Evolutionary conservation across 2,797 vertebrate genomes (phyloP), one percentile per base, ranked within the genome.

Genomic region (Myioborus miniatus): DNA sequence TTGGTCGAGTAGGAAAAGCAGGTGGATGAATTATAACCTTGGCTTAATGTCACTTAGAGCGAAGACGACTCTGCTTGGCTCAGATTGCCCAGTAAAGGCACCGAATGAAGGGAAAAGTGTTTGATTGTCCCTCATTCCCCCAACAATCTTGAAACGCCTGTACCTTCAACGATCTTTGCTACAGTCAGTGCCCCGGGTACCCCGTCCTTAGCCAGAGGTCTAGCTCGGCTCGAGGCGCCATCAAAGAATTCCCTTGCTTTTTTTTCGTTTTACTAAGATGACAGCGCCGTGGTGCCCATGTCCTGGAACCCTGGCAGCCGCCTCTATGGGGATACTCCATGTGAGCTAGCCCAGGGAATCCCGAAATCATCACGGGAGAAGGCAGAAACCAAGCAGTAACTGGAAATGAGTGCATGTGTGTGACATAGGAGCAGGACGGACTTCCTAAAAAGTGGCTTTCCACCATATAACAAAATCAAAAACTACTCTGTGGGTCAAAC

Each of bases 281-380:
- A 11, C 49, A 71, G 53, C 0, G 2, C 10, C 6, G 6, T 30
- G 36, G 8, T 46, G 19, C 30, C 23, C 16, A 0, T 4, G 52
- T 62, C 26, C 24, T 22, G 3, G 22, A 64, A 2, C 24, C 17
- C 56, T 15, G 36, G 9, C 24, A 78, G 58, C 9, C 6, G 2
- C 9, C 26, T 49, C 5, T 21, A 15, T 21, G 37, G 23, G 36
- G 21, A 32, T 32, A 43, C n/a, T 46, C 36, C 2, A 1, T 44
- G 41, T 62, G 59, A 75, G 8, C 39, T 16, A 23, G 44, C 22
- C 14, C n/a, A 14, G 6, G 5, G 2, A 3, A 34, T 37, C 43
- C 36, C 24, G 17, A 43, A 67, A 43, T 44, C n/a, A 32, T 53
- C 36, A 4, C 4, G 3, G 29, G 21, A 64, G 36, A 18, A 30